Evolutionary conservation across 92 coral and sea anemone genomes (phyloP).

Genomic region (Plumapathes pennacea): DNA sequence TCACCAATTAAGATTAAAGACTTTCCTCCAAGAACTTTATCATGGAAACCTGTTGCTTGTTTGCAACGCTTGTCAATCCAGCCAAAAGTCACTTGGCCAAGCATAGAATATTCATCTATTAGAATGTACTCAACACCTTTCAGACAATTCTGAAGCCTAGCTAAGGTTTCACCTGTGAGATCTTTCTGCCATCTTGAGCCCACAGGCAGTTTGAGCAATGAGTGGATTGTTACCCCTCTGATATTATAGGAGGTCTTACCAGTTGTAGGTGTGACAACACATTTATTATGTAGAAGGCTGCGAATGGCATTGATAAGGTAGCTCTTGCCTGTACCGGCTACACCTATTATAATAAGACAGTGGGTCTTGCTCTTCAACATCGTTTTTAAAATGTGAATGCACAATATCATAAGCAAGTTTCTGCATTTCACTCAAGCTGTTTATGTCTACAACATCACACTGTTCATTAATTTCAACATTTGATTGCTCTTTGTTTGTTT

Average conservation of each 20-base stretch:
- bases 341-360: conserved; percentile 50
- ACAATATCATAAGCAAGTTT: conserved; percentile 59
- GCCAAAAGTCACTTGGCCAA: conserved; percentile 16
- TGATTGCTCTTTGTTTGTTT: conserved; percentile 27
- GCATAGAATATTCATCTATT: conserved; percentile 25
- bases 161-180: conserved; percentile 50
- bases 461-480: neutral
- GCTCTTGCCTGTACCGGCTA: conserved; percentile 52
- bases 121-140: conserved; percentile 2
- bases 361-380: conserved; percentile 36
- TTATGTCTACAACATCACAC: conserved; percentile 7
- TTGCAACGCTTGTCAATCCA: conserved; percentile 19
- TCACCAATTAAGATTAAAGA: conserved; percentile 8
- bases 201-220: conserved; percentile 55
- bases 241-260: conserved; percentile 62
- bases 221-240: conserved; percentile 52
- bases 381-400: conserved; percentile 45
- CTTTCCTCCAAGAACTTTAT: conserved; percentile 10
- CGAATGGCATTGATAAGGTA: conserved; percentile 62
- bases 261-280: conserved; percentile 63
- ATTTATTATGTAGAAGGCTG: conserved; percentile 33
- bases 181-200: conserved; percentile 48
- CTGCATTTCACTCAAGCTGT: conserved; percentile 73
- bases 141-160: conserved; percentile 8
- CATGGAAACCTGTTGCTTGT: conserved; percentile 14